Conservation (phyloP, 2,797 vertebrate species). For the Sitta carolinensis region DNA sequence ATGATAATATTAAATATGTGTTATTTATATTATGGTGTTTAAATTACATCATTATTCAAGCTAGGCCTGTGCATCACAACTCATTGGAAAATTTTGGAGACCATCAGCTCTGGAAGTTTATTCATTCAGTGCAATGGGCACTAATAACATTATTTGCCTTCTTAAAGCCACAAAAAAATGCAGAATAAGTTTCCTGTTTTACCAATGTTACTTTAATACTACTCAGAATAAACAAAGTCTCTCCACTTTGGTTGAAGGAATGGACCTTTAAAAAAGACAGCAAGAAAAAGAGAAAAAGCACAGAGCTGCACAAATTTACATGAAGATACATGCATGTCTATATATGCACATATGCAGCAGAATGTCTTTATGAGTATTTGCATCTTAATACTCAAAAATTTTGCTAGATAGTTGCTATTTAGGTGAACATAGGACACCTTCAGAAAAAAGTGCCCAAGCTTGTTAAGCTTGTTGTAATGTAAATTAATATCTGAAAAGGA, state of each 20-base stretch:
- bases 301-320: not conserved
- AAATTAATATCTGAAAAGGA: not conserved
- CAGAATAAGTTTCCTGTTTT: not conserved
- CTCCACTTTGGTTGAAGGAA: not conserved
- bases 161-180: not conserved
- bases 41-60: not conserved
- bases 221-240: constrained; percentile 1
- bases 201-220: constrained; percentile 6
- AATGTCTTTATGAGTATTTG: not conserved
- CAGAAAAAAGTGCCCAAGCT: not conserved
- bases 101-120: not conserved
- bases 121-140: not conserved
- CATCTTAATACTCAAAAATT: not conserved
- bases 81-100: not conserved
- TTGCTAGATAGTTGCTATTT: not conserved
- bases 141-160: not conserved
- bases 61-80: not conserved
- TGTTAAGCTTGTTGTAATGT: not conserved
- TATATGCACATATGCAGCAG: not conserved
- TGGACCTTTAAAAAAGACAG: not conserved
- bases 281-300: not conserved
- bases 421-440: not conserved
- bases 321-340: accelerated
- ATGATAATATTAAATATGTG: not conserved
- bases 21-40: not conserved